Evolutionary conservation across 2,888 invertebrate species (phyloP).

Genomic region (Apodemia hepburni): DNA sequence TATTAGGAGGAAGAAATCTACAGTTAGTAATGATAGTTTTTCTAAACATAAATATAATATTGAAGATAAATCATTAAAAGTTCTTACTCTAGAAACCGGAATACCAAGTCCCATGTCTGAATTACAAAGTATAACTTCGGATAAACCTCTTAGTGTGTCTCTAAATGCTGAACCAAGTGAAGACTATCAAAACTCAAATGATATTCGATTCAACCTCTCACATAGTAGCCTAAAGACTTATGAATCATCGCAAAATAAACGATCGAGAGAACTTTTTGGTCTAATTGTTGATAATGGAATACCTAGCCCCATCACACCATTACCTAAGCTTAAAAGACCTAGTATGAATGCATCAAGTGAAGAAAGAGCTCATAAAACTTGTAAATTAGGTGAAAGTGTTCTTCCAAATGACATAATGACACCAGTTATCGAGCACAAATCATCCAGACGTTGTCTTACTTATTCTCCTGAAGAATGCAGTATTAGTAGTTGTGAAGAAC

Average conservation of each 20-base stretch:
- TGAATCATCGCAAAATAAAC: conserved; percentile 47
- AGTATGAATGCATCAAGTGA: conserved; percentile 60
- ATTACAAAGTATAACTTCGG: conserved; percentile 54
- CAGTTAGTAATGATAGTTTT: conserved; percentile 61
- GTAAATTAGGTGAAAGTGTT: conserved; percentile 73
- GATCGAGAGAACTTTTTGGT: conserved; percentile 62
- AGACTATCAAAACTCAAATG: conserved; percentile 37
- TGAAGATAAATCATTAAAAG: conserved; percentile 48
- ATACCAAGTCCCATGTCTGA: conserved; percentile 66
- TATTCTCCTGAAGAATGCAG: conserved; percentile 79
- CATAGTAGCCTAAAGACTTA: conserved; percentile 64
- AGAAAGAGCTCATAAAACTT: conserved; percentile 69
- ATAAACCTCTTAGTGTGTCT: conserved; percentile 52
- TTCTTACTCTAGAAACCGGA: conserved; percentile 63
- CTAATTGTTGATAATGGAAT: conserved; percentile 71
- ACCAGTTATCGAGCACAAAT: conserved; percentile 69
- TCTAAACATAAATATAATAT: conserved; percentile 44
- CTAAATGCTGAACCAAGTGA: conserved; percentile 30
- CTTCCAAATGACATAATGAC: conserved; percentile 56
- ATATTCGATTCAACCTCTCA: conserved; percentile 58
- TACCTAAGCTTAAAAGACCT: conserved; percentile 59
- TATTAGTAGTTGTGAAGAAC: conserved; percentile 74
- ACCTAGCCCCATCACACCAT: conserved; percentile 74
- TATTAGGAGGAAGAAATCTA: conserved; percentile 76
- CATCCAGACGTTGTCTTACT: conserved; percentile 78